Evolutionary conservation across 2,113 vertebrate genomes (phyloP).

Genomic region (Mixornis gularis): DNA sequence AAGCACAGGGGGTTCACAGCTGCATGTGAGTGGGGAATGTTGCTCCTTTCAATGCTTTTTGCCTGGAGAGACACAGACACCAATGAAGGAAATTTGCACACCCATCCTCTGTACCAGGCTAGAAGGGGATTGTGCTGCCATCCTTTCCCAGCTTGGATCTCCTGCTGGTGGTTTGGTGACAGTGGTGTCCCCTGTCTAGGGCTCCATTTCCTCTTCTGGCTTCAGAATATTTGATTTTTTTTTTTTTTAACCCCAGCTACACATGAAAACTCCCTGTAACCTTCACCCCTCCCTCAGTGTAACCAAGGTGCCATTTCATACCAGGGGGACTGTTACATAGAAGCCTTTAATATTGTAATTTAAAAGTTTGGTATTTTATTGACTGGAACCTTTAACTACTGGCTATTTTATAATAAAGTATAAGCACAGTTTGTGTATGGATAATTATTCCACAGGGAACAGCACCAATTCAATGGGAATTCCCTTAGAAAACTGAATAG

Average conservation of each 20-base stretch:
- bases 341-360: conserved; percentile 18
- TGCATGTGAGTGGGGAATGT: neutral
- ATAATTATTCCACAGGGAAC: neutral
- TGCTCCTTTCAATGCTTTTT: neutral
- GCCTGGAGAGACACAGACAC: neutral
- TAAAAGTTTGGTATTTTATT: conserved; percentile 35
- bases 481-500: neutral
- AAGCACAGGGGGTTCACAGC: neutral
- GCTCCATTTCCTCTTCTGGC: neutral
- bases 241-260: neutral
- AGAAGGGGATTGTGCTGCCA: neutral
- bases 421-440: neutral
- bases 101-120: rapidly evolving
- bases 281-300: neutral
- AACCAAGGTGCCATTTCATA: neutral
- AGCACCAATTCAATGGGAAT: neutral
- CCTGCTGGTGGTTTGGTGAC: neutral
- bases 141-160: neutral
- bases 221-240: neutral
- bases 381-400: conserved; percentile 39
- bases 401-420: conserved; percentile 62
- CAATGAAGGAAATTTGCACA: neutral
- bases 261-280: neutral
- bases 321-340: neutral
- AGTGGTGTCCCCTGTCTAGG: neutral